phyloP scores from a whole-genome alignment of 2,797 vertebrate species.

The Coranthus polyacanthus region DNA sequence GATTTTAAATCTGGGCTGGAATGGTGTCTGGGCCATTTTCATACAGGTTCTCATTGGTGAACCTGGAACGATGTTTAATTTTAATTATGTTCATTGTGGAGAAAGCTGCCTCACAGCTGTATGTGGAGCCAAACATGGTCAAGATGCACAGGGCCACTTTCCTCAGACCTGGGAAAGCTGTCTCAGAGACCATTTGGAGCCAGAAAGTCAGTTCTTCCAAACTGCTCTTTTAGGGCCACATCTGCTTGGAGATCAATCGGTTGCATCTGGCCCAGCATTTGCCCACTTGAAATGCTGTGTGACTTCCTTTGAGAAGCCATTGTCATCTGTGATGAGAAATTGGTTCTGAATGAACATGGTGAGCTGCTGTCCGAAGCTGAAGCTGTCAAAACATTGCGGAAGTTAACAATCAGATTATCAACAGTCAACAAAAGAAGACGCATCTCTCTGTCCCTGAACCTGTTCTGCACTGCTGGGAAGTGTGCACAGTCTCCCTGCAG shows the following conservation, averaged over 20 bases:
- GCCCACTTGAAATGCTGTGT: constrained; percentile 26
- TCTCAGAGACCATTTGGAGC: constrained; percentile 13
- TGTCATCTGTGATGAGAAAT: constrained; percentile 35
- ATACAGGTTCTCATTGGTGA: constrained; percentile 5
- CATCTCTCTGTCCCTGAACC: constrained; percentile 8
- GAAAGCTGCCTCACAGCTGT: constrained; percentile 1
- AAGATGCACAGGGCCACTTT: constrained; percentile 14
- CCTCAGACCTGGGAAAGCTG: constrained; percentile 26
- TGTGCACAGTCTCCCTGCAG: constrained; percentile 11
- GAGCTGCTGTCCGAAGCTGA: constrained; percentile 39
- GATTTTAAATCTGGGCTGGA: background rate
- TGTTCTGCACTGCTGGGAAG: constrained; percentile 9
- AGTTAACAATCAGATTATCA: constrained; percentile 36
- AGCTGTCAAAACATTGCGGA: constrained; percentile 24
- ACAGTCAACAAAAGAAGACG: background rate
- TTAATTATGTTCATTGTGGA: constrained; percentile 15
- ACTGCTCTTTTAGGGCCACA: constrained; percentile 37
- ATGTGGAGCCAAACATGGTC: constrained; percentile 18
- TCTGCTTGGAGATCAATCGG: constrained; percentile 19
- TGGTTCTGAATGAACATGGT: constrained; percentile 36
- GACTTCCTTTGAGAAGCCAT: constrained; percentile 33
- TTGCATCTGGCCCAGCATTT: constrained; percentile 28
- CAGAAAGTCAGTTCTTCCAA: constrained; percentile 27
- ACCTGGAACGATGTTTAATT: constrained; percentile 2
- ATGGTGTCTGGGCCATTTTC: background rate